Conservation (phyloP, 1,140 invertebrate genomes). For the Tetramorium parvispinum region DNA sequence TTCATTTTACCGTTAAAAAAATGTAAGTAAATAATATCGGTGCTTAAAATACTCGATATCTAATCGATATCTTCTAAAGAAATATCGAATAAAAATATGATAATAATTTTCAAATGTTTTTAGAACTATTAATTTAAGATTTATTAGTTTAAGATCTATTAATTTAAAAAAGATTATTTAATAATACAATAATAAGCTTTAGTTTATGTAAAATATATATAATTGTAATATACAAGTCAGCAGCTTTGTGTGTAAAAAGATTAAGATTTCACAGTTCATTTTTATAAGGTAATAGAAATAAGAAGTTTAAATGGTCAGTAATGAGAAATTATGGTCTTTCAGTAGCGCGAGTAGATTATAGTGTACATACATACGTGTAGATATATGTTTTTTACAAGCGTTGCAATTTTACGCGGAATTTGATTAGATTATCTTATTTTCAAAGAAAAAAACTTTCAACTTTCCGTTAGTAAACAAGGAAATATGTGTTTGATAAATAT, state of each 20-base stretch:
- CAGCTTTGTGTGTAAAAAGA: neutral
- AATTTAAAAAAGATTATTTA: neutral
- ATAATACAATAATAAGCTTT: neutral
- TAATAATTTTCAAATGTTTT: neutral
- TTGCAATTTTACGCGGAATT: neutral
- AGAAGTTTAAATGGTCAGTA: neutral
- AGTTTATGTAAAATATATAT: neutral
- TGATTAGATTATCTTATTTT: neutral
- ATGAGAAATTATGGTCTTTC: conserved; percentile 5
- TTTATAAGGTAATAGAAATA: neutral
- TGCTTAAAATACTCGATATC: neutral
- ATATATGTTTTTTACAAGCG: conserved; percentile 3
- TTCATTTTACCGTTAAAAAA: neutral
- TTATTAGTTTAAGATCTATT: too few species aligned
- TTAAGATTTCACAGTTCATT: neutral
- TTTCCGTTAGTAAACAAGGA: neutral
- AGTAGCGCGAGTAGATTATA: neutral
- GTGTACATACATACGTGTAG: neutral
- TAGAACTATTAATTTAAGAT: neutral
- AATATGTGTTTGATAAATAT: conserved; percentile 8
- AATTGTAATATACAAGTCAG: neutral
- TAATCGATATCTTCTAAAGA: too few species aligned
- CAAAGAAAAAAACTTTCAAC: neutral
- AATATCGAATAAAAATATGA: neutral
- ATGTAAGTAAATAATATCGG: neutral